phyloP scores from a whole-genome alignment of 2,888 invertebrate genomes.

The Drosophila conformis region DNA sequence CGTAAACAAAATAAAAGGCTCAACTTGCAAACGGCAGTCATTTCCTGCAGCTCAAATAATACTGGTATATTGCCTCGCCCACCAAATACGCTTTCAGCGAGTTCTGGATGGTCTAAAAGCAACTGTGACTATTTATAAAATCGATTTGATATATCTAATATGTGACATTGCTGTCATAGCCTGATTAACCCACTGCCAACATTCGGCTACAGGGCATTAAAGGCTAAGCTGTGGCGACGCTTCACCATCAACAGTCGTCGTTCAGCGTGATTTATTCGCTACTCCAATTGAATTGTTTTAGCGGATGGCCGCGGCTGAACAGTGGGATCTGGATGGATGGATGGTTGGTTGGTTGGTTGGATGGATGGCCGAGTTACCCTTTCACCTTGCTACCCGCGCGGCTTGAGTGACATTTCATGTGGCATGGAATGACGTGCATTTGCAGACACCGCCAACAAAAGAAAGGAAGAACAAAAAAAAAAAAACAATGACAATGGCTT shows the following conservation, averaged over 20 bases:
- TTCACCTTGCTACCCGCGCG: background rate
- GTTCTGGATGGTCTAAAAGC: no score
- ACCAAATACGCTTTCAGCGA: conserved; percentile 15
- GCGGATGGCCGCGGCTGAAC: conserved; percentile 52
- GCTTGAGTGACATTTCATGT: conserved; percentile 85
- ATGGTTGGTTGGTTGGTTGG: conserved; percentile 25
- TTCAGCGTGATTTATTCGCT: conserved; percentile 84
- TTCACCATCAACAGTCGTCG: conserved; percentile 67
- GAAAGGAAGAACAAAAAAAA: conserved; percentile 18
- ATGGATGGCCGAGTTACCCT: conserved; percentile 32
- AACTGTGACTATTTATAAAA: background rate
- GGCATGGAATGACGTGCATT: conserved; percentile 83
- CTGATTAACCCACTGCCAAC: conserved; percentile 25
- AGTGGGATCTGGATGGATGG: conserved; percentile 12
- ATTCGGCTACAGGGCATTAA: conserved; percentile 26
- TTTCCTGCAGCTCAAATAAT: conserved; percentile 45
- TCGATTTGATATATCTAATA: background rate
- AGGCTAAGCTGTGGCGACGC: conserved; percentile 45
- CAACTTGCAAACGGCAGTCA: conserved; percentile 33
- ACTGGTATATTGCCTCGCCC: conserved; percentile 5
- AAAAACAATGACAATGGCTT: conserved; percentile 47
- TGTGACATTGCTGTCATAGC: background rate
- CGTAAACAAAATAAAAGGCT: conserved; percentile 63
- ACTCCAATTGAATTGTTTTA: conserved; percentile 85
- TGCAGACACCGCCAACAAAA: conserved; percentile 69